A percentile compares a stretch with the other conserved stretches of the same genome.
Conservation (phyloP, 2,888 invertebrate species). For the Rotaria magnacalcarata region DNA sequence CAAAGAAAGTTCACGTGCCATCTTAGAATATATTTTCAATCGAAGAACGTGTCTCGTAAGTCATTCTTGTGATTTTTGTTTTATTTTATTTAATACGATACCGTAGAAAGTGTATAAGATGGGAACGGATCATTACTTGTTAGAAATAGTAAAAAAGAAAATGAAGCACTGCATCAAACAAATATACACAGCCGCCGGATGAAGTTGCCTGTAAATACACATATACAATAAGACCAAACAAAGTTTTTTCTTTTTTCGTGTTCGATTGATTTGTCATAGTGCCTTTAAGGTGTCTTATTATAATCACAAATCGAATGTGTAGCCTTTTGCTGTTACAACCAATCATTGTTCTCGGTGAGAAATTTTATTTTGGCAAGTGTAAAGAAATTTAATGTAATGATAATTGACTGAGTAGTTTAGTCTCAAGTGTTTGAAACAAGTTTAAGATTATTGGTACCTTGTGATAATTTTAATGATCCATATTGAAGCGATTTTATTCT, state of each 20-base stretch:
- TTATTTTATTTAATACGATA: constrained; percentile 8
- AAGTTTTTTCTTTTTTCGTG: not conserved
- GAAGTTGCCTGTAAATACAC: not conserved
- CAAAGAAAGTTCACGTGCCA: constrained; percentile 16
- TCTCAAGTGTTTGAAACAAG: not conserved
- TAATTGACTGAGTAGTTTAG: not conserved
- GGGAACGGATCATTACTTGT: constrained; percentile 24
- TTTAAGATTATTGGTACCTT: too few species aligned
- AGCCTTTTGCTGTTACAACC: not conserved
- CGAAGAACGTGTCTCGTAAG: constrained; percentile 23
- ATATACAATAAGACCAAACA: not conserved
- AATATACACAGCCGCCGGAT: not conserved
- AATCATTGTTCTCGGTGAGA: not conserved
- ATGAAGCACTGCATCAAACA: constrained; percentile 11
- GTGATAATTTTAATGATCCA: too few species aligned
- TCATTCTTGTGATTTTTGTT: constrained; percentile 13
- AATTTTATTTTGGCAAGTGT: not conserved
- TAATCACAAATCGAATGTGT: not conserved
- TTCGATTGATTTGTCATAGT: not conserved
- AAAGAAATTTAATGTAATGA: not conserved
- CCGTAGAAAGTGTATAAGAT: constrained; percentile 2
- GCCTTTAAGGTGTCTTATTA: not conserved
- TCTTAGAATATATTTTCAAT: not conserved
- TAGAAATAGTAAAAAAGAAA: not conserved
- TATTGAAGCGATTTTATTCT: too few species aligned